These are phyloP conservation scores for Pseudonaja textilis DNA, from an alignment of 2,113 vertebrate genomes.

Conservation along the genomic window DNA sequence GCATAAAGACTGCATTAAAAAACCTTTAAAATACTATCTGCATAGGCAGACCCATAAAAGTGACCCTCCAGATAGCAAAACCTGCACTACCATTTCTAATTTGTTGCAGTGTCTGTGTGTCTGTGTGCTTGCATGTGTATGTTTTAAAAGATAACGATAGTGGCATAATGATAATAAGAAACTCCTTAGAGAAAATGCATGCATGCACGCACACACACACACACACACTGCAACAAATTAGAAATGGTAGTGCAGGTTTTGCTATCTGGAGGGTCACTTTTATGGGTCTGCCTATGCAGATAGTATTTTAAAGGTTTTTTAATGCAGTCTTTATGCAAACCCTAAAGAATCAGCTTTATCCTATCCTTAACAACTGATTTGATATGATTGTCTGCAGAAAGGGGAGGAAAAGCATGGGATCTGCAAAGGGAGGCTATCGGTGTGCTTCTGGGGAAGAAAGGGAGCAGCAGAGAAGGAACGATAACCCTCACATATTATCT, in stretches of 20 bases:
- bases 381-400: not conserved
- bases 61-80: not conserved
- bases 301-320: not conserved
- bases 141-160: not conserved
- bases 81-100: not conserved
- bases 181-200: not conserved
- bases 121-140: not conserved
- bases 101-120: too few species aligned
- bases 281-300: not conserved
- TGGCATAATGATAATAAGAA: not conserved
- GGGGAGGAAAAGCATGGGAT: not conserved
- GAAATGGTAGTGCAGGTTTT: not conserved
- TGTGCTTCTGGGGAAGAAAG: constrained; percentile 16
- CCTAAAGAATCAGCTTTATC: not conserved
- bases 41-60: not conserved
- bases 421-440: not conserved
- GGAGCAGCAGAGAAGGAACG: not conserved
- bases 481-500: not conserved
- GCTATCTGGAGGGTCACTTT: not conserved
- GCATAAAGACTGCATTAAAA: not conserved
- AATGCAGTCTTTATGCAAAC: not conserved
- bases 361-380: not conserved
- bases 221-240: not conserved
- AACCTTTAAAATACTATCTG: not conserved
- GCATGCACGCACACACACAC: not conserved